Base-by-base conservation (phyloP, 2,113 vertebrate species). In the Cebus imitator region DNA sequence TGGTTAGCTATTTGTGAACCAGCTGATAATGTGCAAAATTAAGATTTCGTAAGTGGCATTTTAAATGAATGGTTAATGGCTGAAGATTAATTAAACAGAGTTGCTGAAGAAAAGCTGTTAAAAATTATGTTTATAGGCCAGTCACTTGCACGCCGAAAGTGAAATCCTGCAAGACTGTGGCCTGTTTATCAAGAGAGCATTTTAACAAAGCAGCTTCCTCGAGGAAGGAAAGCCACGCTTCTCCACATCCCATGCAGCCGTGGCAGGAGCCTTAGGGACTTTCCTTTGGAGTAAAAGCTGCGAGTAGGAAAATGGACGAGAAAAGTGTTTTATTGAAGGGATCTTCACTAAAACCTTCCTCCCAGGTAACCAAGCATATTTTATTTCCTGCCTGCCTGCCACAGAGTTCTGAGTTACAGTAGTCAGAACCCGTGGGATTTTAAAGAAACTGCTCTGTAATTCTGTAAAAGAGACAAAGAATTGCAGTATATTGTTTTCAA, bases 11-110 rank as follows among this genome's bases (percentile, higher is more conserved):
- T 98, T 98, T 98, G 98, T 98, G 98, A 99, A 98, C 98, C 97
- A 98, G 97, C 97, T 98, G 98, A 99, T 99, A 98, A 98, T 98
- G 97, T 99, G 98, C 98, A 99, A 98, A 99, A 99, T 98, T 98
- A 98, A 98, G 98, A 98, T 99, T 99, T 98, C 1, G 27, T 97
- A 98, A 98, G 97, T 98, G 98, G 97, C 98, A 98, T 99, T 99
- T 98, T 98, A 98, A 99, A 99, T 98, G 98, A 99, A 98, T 98
- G 98, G 98, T 98, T 98, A 98, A 98, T 99, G 98, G 98, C 96
- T 98, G 97, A 98, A 98, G 97, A 99, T 99, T 99, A 99, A 99
- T 99, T 99, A 99, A 98, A 99, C 96, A 98, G 95, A 98, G 98
- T 98, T 98, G 98, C 99, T 99, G 98, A 98, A 98, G 97, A 98